These are phyloP conservation scores for Tyrannus savana DNA, from an alignment of 2,113 vertebrate genomes.

Conservation along the genomic window DNA sequence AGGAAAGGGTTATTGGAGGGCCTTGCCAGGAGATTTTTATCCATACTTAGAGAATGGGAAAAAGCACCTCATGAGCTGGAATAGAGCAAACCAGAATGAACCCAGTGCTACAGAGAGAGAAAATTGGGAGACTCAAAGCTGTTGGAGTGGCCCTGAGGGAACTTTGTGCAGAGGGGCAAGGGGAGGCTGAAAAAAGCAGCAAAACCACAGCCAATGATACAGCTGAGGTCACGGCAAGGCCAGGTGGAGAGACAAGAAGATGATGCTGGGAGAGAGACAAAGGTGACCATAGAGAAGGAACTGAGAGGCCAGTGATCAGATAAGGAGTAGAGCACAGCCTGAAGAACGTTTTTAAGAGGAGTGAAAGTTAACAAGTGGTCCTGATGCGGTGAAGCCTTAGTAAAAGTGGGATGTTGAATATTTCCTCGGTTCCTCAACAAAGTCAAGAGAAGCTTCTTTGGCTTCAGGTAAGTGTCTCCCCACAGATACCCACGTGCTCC, in stretches of 20 bases:
- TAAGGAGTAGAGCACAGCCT: slow-evolving; percentile 24
- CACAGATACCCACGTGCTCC: background rate
- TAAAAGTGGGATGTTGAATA: slow-evolving; percentile 49
- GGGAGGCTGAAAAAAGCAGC: background rate
- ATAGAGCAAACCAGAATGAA: background rate
- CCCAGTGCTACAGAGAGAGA: background rate
- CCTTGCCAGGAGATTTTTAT: background rate
- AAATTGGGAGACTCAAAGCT: background rate
- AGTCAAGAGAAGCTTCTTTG: background rate
- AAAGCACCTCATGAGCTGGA: background rate
- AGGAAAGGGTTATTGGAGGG: background rate
- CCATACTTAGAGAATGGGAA: background rate
- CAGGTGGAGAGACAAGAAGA: background rate
- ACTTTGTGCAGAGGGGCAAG: background rate
- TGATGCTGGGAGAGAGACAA: background rate
- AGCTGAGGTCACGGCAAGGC: background rate
- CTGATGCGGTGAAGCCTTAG: slow-evolving; percentile 34
- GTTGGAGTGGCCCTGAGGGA: background rate
- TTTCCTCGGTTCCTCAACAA: slow-evolving; percentile 57
- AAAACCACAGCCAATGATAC: background rate
- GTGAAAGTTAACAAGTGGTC: slow-evolving; percentile 56
- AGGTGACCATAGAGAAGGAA: slow-evolving; percentile 53
- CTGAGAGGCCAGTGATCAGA: slow-evolving; percentile 62
- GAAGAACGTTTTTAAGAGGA: slow-evolving; percentile 18
- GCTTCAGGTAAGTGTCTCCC: background rate